Evolutionary conservation across 2,888 invertebrate genomes (phyloP).

Genomic region (Zaprionus lineosus): DNA sequence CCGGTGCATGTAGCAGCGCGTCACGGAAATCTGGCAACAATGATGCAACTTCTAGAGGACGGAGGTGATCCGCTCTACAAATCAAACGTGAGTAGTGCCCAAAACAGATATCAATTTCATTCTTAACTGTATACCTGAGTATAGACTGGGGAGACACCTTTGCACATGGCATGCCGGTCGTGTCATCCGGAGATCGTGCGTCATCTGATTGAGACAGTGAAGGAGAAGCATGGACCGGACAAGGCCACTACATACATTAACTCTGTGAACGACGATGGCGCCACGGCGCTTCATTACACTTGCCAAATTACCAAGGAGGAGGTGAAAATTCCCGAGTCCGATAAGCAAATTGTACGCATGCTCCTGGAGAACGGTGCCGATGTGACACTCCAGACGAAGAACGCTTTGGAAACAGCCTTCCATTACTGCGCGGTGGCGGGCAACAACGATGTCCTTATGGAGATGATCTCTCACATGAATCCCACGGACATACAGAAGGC

Average conservation of each 20-base stretch:
- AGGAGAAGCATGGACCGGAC: constrained; percentile 88
- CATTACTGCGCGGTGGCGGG: constrained; percentile 98
- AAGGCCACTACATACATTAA: constrained; percentile 94
- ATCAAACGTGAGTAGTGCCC: constrained; percentile 90
- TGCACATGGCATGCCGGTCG: constrained; percentile 95
- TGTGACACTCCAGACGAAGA: constrained; percentile 91
- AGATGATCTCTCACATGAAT: constrained; percentile 96
- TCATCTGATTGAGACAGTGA: constrained; percentile 92
- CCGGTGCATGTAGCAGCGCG: constrained; percentile 98
- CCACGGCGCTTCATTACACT: constrained; percentile 96
- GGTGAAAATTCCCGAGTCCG: constrained; percentile 88
- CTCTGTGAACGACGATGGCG: constrained; percentile 94
- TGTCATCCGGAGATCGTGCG: constrained; percentile 93
- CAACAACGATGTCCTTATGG: constrained; percentile 96
- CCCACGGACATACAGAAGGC: constrained; percentile 95
- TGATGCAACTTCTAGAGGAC: constrained; percentile 94
- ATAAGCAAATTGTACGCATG: constrained; percentile 94
- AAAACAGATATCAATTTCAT: too few relatives aligned
- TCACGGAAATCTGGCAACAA: constrained; percentile 93
- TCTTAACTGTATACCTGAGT: too few relatives aligned
- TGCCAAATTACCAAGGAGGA: constrained; percentile 94
- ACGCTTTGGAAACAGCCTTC: constrained; percentile 95
- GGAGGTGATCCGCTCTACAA: constrained; percentile 96
- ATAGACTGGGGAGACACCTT: constrained; percentile 96
- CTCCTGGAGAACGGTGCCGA: constrained; percentile 96